Conservation (phyloP, 2,797 vertebrate genomes). For the Anguilla obscura region DNA sequence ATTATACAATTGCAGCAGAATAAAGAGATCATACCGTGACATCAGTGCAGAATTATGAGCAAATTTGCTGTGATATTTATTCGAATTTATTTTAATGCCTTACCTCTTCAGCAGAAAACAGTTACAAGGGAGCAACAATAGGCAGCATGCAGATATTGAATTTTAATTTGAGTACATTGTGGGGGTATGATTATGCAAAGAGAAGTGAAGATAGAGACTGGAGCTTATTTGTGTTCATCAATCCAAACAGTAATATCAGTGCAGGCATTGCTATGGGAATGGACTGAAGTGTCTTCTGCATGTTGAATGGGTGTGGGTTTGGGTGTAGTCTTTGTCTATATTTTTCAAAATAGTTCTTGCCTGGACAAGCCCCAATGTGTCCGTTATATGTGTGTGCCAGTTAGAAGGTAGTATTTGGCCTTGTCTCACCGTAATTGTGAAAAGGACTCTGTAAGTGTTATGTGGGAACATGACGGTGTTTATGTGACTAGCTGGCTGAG, state of each 20-base stretch:
- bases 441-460: constrained; percentile 7
- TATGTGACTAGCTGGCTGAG: constrained; percentile 36
- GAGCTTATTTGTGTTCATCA: not conserved
- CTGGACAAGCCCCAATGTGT: constrained; percentile 47
- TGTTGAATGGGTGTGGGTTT: constrained; percentile 41
- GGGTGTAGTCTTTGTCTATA: constrained; percentile 55
- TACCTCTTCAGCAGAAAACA: not conserved
- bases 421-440: too few species aligned
- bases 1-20: not conserved
- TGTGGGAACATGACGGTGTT: constrained; percentile 32
- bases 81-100: not conserved
- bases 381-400: not conserved
- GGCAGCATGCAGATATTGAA: constrained; percentile 29
- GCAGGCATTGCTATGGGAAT: not conserved
- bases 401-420: not conserved
- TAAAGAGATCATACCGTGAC: not conserved
- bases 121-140: not conserved
- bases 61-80: not conserved
- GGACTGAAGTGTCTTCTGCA: constrained; percentile 6
- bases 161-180: constrained; percentile 43
- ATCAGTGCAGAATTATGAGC: not conserved
- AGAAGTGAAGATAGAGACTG: constrained; percentile 53
- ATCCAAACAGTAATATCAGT: constrained; percentile 28
- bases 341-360: constrained; percentile 49
- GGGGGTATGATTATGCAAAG: constrained; percentile 62